Evolutionary conservation across 2,888 invertebrate genomes (phyloP), one percentile per base, ranked within the genome.

Genomic region (Mesorhabditis belari): DNA sequence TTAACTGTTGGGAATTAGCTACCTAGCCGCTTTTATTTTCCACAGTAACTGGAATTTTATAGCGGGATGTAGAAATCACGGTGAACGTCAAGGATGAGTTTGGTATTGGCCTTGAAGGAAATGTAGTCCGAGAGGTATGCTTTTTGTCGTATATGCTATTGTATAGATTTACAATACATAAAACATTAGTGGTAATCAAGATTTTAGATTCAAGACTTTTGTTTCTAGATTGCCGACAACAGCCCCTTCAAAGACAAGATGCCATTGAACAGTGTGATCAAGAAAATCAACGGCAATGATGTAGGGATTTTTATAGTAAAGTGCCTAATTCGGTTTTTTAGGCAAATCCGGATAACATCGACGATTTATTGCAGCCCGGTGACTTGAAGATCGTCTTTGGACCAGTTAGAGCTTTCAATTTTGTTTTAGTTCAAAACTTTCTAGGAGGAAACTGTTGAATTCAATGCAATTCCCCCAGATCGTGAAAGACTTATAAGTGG

Each of bases 401-500:
- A 35, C 44, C 44, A n/a, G 44, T 35, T 17, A n/a, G 44, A 35
- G 44, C 12, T 9, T n/a, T 35, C n/a, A n/a, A 35, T 17, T n/a
- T 35, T 35, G 44, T 9, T n/a, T 9, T 9, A 17, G 44, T 35
- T 17, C 1, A 35, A 17, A n/a, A n/a, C 44, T 17, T 35, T 35
- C n/a, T 35, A 35, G 44, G 44, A 35, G 44, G 44, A 35, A n/a
- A 17, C 44, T n/a, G 44, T n/a, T n/a, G 44, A 35, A n/a, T 9
- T 35, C 12, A n/a, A 35, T n/a, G 44, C 44, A 51, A 23, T 62
- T 29, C 65, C 65, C 4, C 51, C 62, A 9, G 60, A 55, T 12
- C 62, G 65, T 58, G 63, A 65, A 29, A 64, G 54, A 54, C 50
- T 57, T 25, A 51, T 65, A 26, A 52, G 44, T n/a, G 44, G 44